phyloP scores from a whole-genome alignment of 1,140 invertebrate species.

The Atta cephalotes region DNA sequence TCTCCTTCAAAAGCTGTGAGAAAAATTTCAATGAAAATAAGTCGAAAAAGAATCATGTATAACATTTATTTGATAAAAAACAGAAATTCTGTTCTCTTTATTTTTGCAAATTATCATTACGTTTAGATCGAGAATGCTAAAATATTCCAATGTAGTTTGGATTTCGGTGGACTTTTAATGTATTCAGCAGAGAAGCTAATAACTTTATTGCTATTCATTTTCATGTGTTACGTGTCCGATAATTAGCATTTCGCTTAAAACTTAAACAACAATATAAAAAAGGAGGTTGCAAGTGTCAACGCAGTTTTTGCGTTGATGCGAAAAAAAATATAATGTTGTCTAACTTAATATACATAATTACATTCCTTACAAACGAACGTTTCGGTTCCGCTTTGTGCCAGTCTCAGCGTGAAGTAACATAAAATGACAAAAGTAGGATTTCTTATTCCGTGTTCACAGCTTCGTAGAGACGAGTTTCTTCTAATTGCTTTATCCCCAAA shows the following conservation, averaged over 20 bases:
- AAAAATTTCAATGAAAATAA: neutral
- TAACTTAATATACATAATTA: too few species aligned
- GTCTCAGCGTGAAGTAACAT: too few species aligned
- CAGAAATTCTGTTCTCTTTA: neutral
- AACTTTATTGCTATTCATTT: constrained; percentile 24
- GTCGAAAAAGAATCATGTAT: neutral
- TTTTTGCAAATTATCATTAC: neutral
- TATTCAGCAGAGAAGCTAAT: neutral
- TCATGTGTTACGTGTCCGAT: neutral
- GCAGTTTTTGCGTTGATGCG: too few species aligned
- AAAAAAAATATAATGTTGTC: too few species aligned
- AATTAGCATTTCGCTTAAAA: neutral
- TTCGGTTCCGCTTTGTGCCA: too few species aligned
- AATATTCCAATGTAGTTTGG: neutral
- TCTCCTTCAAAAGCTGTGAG: neutral
- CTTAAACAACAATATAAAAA: too few species aligned
- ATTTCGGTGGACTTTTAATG: neutral
- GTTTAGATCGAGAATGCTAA: neutral
- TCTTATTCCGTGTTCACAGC: too few species aligned
- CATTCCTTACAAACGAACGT: too few species aligned
- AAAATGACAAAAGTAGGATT: too few species aligned
- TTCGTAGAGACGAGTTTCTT: too few species aligned
- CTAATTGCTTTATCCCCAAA: too few species aligned
- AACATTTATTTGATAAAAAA: neutral
- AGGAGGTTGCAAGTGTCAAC: too few species aligned